Evolutionary conservation across 2,113 vertebrate genomes (phyloP).

Genomic region (Erpornis zantholeuca): DNA sequence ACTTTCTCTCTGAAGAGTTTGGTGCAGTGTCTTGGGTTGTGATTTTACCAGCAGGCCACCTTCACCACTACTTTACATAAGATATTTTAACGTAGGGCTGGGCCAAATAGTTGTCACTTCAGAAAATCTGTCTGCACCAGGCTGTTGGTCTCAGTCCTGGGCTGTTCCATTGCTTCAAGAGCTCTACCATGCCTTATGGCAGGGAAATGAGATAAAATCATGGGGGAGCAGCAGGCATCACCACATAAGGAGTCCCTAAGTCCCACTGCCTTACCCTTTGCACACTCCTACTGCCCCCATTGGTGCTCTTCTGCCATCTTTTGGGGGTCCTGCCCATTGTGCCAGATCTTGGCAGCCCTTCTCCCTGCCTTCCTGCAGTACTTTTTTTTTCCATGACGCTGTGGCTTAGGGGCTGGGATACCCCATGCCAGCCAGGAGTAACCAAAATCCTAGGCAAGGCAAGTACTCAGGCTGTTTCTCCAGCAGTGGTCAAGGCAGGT

Average conservation of each 20-base stretch:
- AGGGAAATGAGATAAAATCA: background rate
- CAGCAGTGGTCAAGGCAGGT: fast-evolving
- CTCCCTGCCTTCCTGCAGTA: background rate
- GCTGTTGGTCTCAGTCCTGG: background rate
- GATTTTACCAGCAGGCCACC: background rate
- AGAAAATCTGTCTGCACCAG: background rate
- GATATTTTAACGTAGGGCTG: background rate
- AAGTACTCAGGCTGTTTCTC: background rate
- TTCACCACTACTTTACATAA: background rate
- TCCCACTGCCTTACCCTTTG: background rate
- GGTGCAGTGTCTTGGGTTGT: background rate
- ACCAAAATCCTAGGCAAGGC: background rate
- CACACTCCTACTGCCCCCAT: background rate
- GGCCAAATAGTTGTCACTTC: fast-evolving
- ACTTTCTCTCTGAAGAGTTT: background rate
- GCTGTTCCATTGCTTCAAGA: background rate
- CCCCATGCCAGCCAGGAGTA: fast-evolving
- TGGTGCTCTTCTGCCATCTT: background rate
- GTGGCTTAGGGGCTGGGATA: background rate
- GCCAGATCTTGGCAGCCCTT: background rate
- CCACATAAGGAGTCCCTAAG: background rate
- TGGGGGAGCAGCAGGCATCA: background rate
- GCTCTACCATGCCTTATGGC: background rate
- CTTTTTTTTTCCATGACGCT: background rate
- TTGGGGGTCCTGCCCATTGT: background rate